Percentiles rank a stretch among this genome's conserved stretches.
Conservation (phyloP, 2,888 invertebrate species). For the Ormyrus rosae region DNA sequence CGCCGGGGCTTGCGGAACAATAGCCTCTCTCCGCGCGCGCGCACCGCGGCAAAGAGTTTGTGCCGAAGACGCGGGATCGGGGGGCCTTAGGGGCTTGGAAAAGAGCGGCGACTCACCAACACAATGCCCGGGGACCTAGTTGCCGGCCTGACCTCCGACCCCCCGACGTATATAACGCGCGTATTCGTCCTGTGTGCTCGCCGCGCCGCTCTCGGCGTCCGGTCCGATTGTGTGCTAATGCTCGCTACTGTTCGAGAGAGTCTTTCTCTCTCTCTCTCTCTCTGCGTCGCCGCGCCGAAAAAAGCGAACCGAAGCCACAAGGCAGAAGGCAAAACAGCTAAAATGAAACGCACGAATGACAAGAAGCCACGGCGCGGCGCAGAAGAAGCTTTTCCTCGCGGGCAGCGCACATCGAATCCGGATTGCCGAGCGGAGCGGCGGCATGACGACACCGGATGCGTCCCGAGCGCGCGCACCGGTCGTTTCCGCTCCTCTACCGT, state of each 20-base stretch:
- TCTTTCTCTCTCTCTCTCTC: too few relatives aligned
- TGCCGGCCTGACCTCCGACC: constrained; percentile 74
- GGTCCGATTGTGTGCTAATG: constrained; percentile 75
- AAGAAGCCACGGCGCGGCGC: not conserved
- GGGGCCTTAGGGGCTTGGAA: not conserved
- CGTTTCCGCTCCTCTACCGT: constrained; percentile 16
- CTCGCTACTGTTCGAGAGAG: constrained; percentile 64
- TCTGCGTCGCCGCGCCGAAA: constrained; percentile 17
- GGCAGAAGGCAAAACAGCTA: not conserved
- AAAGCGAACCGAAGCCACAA: constrained; percentile 8
- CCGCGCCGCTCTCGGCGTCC: constrained; percentile 59
- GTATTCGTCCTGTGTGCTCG: constrained; percentile 65
- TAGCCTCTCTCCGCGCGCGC: constrained; percentile 47
- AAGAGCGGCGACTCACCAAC: constrained; percentile 62
- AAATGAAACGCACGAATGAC: constrained; percentile 13
- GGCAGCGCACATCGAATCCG: not conserved
- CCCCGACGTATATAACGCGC: constrained; percentile 55
- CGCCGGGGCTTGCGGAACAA: constrained; percentile 66
- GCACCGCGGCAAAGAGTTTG: constrained; percentile 40
- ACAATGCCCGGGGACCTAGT: constrained; percentile 73
- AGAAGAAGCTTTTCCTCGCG: not conserved
- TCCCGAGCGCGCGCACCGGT: not conserved
- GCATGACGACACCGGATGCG: constrained; percentile 29
- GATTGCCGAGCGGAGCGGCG: not conserved
- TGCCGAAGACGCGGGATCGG: constrained; percentile 10